Percentiles rank a stretch among this genome's conserved stretches.
Conservation (phyloP, 2,113 vertebrate genomes). For the Mandrillus leucophaeus region DNA sequence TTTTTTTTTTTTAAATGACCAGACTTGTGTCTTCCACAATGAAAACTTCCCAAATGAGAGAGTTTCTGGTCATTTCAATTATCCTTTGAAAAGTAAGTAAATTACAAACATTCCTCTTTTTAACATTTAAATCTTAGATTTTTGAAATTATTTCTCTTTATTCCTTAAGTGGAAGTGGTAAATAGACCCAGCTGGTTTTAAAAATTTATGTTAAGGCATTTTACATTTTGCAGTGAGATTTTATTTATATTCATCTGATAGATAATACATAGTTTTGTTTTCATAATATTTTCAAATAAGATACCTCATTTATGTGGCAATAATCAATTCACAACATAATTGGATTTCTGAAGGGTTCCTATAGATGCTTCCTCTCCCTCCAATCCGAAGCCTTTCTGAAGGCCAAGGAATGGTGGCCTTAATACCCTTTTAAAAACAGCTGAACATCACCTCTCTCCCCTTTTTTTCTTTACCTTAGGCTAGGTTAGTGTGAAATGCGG, state of each 20-base stretch:
- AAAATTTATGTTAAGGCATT: neutral
- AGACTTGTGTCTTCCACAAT: neutral
- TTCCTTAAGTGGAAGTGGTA: neutral
- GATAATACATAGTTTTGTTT: neutral
- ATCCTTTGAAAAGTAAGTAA: conserved; percentile 53
- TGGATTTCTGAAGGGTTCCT: conserved; percentile 26
- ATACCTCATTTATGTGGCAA: neutral
- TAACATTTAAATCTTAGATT: conserved; percentile 58
- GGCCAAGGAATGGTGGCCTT: neutral
- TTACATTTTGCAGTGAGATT: conserved; percentile 8
- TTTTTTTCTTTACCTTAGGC: neutral
- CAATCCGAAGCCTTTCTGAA: neutral
- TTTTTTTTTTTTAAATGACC: neutral
- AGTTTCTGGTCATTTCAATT: conserved; percentile 42
- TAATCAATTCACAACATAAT: neutral
- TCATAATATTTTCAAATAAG: conserved; percentile 55
- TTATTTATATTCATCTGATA: neutral
- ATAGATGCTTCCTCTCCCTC: neutral
- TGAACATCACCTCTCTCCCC: neutral
- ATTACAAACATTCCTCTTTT: conserved; percentile 35
- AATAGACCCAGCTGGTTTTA: conserved; percentile 15
- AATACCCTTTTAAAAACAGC: conserved; percentile 44
- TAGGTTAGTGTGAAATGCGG: conserved; percentile 42
- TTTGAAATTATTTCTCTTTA: conserved; percentile 23
- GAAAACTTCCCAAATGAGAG: neutral